Conservation (phyloP, 2,888 invertebrate species). For the Tachystola acroxantha region DNA sequence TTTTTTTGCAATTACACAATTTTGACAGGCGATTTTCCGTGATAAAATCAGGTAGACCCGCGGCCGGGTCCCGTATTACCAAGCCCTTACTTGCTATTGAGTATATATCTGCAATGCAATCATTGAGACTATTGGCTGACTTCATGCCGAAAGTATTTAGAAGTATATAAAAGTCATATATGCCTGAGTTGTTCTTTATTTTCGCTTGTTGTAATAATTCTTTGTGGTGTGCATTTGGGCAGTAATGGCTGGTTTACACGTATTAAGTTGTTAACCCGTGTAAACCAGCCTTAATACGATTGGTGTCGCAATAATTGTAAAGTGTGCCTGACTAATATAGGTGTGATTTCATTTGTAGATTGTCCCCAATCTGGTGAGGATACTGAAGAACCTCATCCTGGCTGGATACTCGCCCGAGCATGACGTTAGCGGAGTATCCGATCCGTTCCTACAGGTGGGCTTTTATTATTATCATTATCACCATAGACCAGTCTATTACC, state of each 20-base stretch:
- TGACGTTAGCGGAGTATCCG: conserved; percentile 99
- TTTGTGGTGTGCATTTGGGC: conserved; percentile 41
- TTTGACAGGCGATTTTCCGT: too few relatives aligned
- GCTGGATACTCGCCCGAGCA: conserved; percentile 99
- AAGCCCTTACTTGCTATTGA: too few relatives aligned
- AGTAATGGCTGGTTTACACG: too few relatives aligned
- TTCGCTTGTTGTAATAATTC: conserved; percentile 42
- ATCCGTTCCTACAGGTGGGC: conserved; percentile 99
- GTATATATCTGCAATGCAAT: conserved; percentile 11
- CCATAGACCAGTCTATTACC: too few relatives aligned
- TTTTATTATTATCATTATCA: too few relatives aligned
- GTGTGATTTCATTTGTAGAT: conserved; percentile 83
- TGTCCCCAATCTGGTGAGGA: conserved; percentile 98
- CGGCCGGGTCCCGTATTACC: too few relatives aligned
- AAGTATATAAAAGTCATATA: conserved; percentile 29
- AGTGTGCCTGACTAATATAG: conserved; percentile 16
- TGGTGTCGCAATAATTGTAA: conserved; percentile 12
- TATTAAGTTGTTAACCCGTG: too few relatives aligned
- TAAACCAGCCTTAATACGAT: too few relatives aligned
- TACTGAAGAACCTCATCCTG: conserved; percentile 97
- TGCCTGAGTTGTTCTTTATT: conserved; percentile 25
- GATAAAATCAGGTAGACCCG: too few relatives aligned
- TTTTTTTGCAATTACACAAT: too few relatives aligned
- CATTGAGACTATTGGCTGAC: conserved; percentile 12
- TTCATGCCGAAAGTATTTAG: conserved; percentile 30